Evolutionary conservation across 2,797 vertebrate genomes (phyloP), one percentile per base, ranked within the genome.

Genomic region (Cheirogaleus major): DNA sequence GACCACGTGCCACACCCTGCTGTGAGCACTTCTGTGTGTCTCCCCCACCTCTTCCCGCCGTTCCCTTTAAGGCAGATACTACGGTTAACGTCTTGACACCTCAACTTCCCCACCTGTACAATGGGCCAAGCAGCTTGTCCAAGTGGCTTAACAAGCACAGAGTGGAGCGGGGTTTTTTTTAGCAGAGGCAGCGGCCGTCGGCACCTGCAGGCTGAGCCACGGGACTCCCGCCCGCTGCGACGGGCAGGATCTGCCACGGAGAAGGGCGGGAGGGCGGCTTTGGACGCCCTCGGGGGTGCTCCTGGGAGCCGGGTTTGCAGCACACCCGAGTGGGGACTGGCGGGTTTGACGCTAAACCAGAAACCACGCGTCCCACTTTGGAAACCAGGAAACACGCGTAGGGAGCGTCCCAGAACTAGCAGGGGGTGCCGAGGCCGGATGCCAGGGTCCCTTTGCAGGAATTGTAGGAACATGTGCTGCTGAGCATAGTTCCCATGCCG

Each of bases 21-120:
- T 7, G 7, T 15, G 11, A 8, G 32, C 2, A 1, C 52, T 17
- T 35, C 12, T 11, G 0, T 2, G 17, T 14, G 9, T 23, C 1
- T 2, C 1, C 6, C 10, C 8, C 20, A 2, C 43, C 0, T 0
- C 10, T 50, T 61, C 7, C 61, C 30, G 4, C 1, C 0, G 0
- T 0, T 7, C 27, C 11, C 32, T 23, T 0, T 17, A n/a, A 20
- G 45, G 32, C 10, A 25, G 35, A 48, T 14, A 7, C 7, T 9
- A 0, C 30, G 2, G 8, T 32, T 6, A 30, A 15, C 25, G 3
- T 76, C 50, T 13, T 3, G 5, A 14, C 23, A 11, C 55, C 63
- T 43, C 35, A 32, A 50, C 43, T 30, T 82, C 14, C 45, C 38
- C 22, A 0, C 41, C 55, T 41, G 27, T 13, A 25, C 15, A n/a